Evolutionary conservation across 2,113 vertebrate species (phyloP), one percentile per base, ranked within the genome.

Genomic region (Bujurquina vittata): DNA sequence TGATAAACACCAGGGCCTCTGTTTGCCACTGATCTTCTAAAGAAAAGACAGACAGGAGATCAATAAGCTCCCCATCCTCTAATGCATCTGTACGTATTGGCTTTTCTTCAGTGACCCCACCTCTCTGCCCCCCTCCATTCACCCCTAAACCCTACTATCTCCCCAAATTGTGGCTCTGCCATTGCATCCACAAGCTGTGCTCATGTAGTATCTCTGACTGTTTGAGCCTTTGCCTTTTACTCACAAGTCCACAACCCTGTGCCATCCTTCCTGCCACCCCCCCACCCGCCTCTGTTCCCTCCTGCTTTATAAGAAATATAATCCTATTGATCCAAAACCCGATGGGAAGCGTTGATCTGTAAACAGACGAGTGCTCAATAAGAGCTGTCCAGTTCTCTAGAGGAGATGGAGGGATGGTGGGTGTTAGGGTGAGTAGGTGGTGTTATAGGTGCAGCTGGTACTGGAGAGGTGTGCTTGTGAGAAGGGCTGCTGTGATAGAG

Each of bases 281-380:
- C 26, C 80, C 84, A 69, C 72, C 75, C 75, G 79, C 80, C 80
- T 46, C 84, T 77, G 59, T 77, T 75, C 86, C 61, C 37, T 88
- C 79, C 90, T 77, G 78, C 87, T 92, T 94, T 89, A 90, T 93
- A 89, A 92, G 90, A 94, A 95, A 95, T 93, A 91, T 94, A 95
- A 95, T 94, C 91, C 88, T 80, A 95, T 95, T 93, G 95, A 96
- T 95, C 94, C 80, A 59, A 94, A 95, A 94, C 83, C 92, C 89
- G 78, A 93, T 93, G 92, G 90, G 91, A 95, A 92, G 88, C 80
- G 88, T 81, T 91, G 90, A 92, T 94, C 88, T 94, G 93, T 94
- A 95, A 95, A 95, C 94, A 94, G 84, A 85, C 88, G 69, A 82
- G 76, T 90, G 92, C 90, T 95, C 94, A 94, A 95, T 95, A 94